phyloP scores from a whole-genome alignment of 1,140 invertebrate genomes.

The Drosophila nebulosa region DNA sequence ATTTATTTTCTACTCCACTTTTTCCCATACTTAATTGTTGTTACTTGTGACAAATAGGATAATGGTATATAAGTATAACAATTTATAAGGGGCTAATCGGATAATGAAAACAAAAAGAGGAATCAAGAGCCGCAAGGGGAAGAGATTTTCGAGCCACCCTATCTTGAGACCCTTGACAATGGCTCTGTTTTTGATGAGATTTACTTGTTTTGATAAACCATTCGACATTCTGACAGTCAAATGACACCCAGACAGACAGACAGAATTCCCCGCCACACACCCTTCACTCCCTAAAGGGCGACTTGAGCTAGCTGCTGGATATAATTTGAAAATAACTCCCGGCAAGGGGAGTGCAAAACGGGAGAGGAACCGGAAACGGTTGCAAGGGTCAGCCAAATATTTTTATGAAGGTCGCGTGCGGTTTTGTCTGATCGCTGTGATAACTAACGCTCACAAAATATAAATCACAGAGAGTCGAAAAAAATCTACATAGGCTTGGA shows the following conservation, averaged over 20 bases:
- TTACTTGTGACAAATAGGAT: slow-evolving; percentile 42
- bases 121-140: too few relatives aligned
- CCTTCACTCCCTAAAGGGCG: too few relatives aligned
- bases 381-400: slow-evolving; percentile 25
- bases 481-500: slow-evolving; percentile 52
- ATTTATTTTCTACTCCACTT: neutral
- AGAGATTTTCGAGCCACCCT: neutral
- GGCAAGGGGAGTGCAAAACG: slow-evolving; percentile 11
- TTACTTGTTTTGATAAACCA: slow-evolving; percentile 73
- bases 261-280: neutral
- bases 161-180: slow-evolving; percentile 52
- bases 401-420: slow-evolving; percentile 80
- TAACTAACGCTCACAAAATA: slow-evolving; percentile 42
- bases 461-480: slow-evolving; percentile 44
- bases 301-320: slow-evolving; percentile 52
- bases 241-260: slow-evolving; percentile 48
- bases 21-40: slow-evolving; percentile 4
- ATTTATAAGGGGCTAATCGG: slow-evolving; percentile 67
- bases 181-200: slow-evolving; percentile 76
- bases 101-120: neutral
- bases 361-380: neutral
- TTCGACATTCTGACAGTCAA: slow-evolving; percentile 62
- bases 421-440: slow-evolving; percentile 56
- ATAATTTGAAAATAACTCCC: slow-evolving; percentile 73
- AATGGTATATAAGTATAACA: slow-evolving; percentile 52